These are phyloP conservation scores for Platichthys flesus DNA, from an alignment of 2,113 vertebrate genomes.

Conservation along the genomic window DNA sequence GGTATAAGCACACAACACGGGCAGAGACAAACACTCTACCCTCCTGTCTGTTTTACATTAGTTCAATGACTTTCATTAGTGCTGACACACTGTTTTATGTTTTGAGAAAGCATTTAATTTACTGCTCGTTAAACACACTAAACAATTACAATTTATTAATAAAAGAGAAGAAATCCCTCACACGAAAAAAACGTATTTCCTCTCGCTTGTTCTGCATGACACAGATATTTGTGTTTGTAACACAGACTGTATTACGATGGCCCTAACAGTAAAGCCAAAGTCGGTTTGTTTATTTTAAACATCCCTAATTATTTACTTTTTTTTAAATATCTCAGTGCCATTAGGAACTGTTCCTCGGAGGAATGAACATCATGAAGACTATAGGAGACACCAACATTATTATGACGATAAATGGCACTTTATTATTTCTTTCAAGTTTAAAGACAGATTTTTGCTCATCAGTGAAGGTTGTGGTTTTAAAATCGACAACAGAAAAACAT, in stretches of 20 bases:
- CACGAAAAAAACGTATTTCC: background rate
- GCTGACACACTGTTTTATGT: conserved; percentile 23
- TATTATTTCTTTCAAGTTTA: no score
- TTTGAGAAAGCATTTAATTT: conserved; percentile 41
- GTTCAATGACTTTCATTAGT: conserved; percentile 30
- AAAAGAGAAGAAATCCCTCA: background rate
- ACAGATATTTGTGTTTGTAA: conserved; percentile 11
- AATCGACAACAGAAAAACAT: no score
- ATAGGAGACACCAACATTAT: background rate
- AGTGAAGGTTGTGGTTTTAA: background rate
- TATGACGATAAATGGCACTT: no score
- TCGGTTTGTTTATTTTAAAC: conserved; percentile 5
- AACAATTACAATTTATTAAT: conserved; percentile 25
- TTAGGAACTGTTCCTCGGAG: background rate
- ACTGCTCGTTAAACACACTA: background rate
- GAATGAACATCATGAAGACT: background rate
- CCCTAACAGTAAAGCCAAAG: no score
- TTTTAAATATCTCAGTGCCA: conserved; percentile 6
- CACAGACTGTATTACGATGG: no score
- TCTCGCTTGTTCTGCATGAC: conserved; percentile 3
- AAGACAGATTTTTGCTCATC: no score
- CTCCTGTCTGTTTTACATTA: conserved; percentile 1
- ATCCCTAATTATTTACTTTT: background rate
- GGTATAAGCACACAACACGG: conserved; percentile 17
- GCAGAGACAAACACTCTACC: conserved; percentile 30